Evolutionary conservation across 30 jellyfish, hydroid and myxozoan genomes (phyloP).

Genomic region (Aurelia coerulea): DNA sequence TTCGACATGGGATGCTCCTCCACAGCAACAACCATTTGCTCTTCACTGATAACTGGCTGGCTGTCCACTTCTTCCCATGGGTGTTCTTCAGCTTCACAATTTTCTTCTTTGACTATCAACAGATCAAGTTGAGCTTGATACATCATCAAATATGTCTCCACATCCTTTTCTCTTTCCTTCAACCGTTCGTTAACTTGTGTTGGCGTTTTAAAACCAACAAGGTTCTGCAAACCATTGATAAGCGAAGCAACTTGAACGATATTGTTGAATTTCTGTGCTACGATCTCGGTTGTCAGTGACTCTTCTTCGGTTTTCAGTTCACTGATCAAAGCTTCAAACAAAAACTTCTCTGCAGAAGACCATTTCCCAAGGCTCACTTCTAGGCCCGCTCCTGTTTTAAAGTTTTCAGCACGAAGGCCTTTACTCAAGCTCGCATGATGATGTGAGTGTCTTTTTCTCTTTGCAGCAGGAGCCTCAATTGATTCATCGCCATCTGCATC

Average conservation of each 20-base stretch:
- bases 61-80: background rate
- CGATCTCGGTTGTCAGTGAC: slow-evolving; percentile 84
- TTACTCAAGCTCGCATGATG: slow-evolving; percentile 70
- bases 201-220: slow-evolving; percentile 75
- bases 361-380: slow-evolving; percentile 86
- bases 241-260: slow-evolving; percentile 77
- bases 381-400: slow-evolving; percentile 74
- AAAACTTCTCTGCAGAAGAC: slow-evolving; percentile 82
- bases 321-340: slow-evolving; percentile 90
- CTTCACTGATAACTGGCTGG: background rate
- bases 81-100: background rate
- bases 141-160: slow-evolving; percentile 72
- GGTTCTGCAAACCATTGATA: slow-evolving; percentile 58
- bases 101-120: slow-evolving; percentile 35
- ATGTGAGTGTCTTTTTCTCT: slow-evolving; percentile 86
- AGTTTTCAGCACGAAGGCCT: slow-evolving; percentile 73
- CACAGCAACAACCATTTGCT: background rate
- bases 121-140: slow-evolving; percentile 88
- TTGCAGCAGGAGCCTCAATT: slow-evolving; percentile 33
- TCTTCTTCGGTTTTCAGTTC: slow-evolving; percentile 92
- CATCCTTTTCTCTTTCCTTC: slow-evolving; percentile 94
- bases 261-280: slow-evolving; percentile 77
- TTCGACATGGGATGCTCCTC: background rate
- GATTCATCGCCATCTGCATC: background rate
- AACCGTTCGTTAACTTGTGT: slow-evolving; percentile 76